These are phyloP conservation scores for Erinaceus europaeus DNA, from an alignment of 2,113 vertebrate genomes.

Conservation along the genomic window DNA sequence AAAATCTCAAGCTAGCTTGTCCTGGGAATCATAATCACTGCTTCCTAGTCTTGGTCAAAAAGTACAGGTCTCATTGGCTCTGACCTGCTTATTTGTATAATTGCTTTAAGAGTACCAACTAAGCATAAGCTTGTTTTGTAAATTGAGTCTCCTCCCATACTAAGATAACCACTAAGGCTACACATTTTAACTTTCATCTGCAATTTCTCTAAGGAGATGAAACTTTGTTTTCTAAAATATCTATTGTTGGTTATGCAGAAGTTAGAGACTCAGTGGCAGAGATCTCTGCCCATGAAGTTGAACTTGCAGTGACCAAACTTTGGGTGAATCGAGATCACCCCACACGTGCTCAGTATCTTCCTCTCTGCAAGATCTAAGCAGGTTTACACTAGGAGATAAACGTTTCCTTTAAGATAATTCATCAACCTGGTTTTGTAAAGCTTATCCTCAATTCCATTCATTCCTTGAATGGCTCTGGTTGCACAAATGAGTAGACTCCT, in stretches of 20 bases:
- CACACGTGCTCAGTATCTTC: too few relatives aligned
- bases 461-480: neutral
- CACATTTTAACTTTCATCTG: constrained; percentile 5
- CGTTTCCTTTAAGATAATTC: neutral
- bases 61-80: too few relatives aligned
- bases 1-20: too few relatives aligned
- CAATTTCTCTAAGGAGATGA: constrained; percentile 31
- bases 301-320: neutral
- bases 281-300: neutral
- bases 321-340: too few relatives aligned
- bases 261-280: neutral
- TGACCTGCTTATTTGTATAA: neutral
- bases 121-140: constrained; percentile 6
- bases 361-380: too few relatives aligned
- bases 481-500: neutral
- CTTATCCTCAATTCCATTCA: too few relatives aligned
- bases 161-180: neutral
- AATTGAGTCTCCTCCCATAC: neutral
- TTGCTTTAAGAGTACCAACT: neutral
- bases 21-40: too few relatives aligned
- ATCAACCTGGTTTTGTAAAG: neutral
- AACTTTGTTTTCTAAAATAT: constrained; percentile 4
- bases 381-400: neutral
- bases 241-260: neutral
- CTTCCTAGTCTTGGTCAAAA: too few relatives aligned